Evolutionary conservation across 2,113 vertebrate genomes (phyloP), one percentile per base, ranked within the genome.

Genomic region (Poecile atricapillus): DNA sequence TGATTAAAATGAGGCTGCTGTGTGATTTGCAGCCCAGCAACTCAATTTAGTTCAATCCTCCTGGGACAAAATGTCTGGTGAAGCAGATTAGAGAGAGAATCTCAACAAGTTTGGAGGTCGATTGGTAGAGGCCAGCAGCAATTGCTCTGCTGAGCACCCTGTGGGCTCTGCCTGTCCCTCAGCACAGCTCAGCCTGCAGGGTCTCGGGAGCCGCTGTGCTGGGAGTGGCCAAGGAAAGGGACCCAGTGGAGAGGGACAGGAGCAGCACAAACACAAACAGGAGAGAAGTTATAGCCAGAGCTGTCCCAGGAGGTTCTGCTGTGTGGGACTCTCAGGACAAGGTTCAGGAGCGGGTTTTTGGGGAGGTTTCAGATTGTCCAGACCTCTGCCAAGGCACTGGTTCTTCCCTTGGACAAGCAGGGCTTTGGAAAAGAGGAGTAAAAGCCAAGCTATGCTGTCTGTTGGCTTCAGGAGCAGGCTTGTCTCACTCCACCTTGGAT

Each of bases 1-100:
- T 77, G 70, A 86, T 93, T 87, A 86, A 94, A 94, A 96, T 75
- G 93, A 92, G 81, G 62, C 89, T 79, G 88, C 88, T 92, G 68
- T 1, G 3, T 94, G 95, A 95, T 95, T 76, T 92, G 86, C 95
- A 94, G 87, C 39, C 55, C 64, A 85, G 77, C 87, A 75, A 69
- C 88, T 96, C 89, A 69, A 78, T 96, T 89, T 63, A 52, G 64
- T 65, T 68, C 83, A 22, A 41, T 85, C 87, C 95, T 92, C 92
- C 7, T 44, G 94, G 89, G 93, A 94, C 93, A 79, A 30, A 17
- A 43, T 43, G 76, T 41, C 93, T 90, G 75, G 58, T 93, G 93
- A 68, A 88, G 92, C 75, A 73, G 67, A 68, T 94, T 73, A 56
- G 44, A 91, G 91, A 82, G 76, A 86, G 53, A 69, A 78, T 82